Evolutionary conservation across 2,113 vertebrate genomes (phyloP).

Genomic region (Regulus satrapa): DNA sequence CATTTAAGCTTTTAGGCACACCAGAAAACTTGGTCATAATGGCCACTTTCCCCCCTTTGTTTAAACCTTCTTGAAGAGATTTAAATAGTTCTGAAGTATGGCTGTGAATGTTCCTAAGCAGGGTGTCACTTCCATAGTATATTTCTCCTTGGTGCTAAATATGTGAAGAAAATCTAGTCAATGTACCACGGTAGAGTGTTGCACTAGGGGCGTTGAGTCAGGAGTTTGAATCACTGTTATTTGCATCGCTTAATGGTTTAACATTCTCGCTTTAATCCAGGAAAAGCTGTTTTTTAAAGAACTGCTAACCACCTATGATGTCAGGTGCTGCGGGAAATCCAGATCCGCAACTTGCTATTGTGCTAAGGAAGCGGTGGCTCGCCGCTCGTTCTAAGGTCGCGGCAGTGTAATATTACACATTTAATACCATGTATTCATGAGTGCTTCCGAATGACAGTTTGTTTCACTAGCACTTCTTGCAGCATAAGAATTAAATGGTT

Average conservation of each 20-base stretch:
- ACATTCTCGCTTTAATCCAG: background rate
- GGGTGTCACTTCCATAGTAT: rapidly evolving
- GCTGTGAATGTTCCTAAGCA: background rate
- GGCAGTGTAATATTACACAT: background rate
- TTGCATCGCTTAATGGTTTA: background rate
- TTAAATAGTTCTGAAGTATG: background rate
- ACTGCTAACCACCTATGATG: background rate
- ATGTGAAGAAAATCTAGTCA: background rate
- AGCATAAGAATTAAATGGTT: rapidly evolving
- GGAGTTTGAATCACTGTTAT: background rate
- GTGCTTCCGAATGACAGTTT: background rate
- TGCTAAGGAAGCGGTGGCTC: background rate
- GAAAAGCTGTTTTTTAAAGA: background rate
- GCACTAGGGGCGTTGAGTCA: background rate
- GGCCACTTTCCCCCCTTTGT: background rate
- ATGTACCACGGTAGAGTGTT: rapidly evolving
- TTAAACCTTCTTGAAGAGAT: background rate
- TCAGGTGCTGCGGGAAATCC: background rate
- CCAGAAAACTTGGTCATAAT: background rate
- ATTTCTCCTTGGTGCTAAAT: background rate
- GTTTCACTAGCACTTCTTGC: background rate
- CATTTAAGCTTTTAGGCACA: background rate
- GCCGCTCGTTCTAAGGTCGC: background rate
- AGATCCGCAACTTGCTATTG: background rate
- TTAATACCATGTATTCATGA: background rate